Conservation (phyloP, 2,797 vertebrate genomes). For the Taeniopygia guttata region DNA sequence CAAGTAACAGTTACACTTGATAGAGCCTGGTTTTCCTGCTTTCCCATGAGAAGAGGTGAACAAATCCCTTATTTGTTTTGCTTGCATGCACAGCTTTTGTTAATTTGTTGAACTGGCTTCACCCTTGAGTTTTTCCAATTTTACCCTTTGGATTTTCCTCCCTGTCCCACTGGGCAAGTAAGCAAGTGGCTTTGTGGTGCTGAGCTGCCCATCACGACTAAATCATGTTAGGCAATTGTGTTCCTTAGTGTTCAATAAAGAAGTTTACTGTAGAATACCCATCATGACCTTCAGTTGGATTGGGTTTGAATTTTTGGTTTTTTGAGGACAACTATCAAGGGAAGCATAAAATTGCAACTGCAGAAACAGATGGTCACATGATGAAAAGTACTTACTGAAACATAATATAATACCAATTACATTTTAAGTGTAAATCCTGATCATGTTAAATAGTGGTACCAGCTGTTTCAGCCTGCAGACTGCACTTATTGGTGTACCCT, state of each 20-base stretch:
- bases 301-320: background rate
- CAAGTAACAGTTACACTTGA: fast-evolving
- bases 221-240: fast-evolving
- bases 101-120: background rate
- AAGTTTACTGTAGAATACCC: background rate
- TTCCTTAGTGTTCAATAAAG: background rate
- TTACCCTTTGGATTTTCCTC: background rate
- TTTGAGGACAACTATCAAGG: background rate
- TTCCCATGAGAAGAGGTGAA: fast-evolving
- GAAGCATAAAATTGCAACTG: background rate
- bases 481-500: background rate
- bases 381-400: constrained; percentile 33
- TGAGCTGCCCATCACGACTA: background rate
- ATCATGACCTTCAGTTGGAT: background rate
- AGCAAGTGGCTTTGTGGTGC: fast-evolving
- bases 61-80: background rate
- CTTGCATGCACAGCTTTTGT: fast-evolving
- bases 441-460: background rate
- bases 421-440: constrained; percentile 35
- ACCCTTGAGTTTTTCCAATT: background rate
- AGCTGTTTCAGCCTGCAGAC: constrained; percentile 27
- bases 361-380: constrained; percentile 39
- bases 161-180: fast-evolving
- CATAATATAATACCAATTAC: background rate
- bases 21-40: background rate